These are phyloP conservation scores for Tringa solitaria DNA, from an alignment of 2,113 vertebrate genomes.

Conservation along the genomic window DNA sequence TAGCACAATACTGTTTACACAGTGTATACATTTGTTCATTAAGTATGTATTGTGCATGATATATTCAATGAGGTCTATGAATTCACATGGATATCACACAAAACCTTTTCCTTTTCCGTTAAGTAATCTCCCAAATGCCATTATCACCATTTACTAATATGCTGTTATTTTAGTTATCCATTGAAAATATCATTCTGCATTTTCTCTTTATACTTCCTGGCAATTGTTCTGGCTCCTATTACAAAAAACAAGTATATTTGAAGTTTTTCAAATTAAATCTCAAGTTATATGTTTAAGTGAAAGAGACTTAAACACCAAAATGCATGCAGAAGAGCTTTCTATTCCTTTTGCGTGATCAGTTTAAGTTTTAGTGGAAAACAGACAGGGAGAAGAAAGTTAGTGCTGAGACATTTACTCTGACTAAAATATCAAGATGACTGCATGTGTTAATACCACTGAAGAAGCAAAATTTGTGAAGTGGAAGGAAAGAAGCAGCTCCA, in stretches of 20 bases:
- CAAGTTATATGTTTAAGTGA: background rate
- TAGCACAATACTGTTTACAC: background rate
- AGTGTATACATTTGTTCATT: background rate
- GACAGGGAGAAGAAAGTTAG: conserved; percentile 3
- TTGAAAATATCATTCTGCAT: background rate
- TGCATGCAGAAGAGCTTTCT: background rate
- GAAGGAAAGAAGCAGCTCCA: conserved; percentile 5
- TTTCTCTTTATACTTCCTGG: background rate
- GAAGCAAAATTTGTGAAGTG: background rate
- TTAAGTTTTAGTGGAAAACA: background rate
- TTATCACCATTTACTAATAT: background rate
- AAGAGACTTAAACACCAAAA: background rate
- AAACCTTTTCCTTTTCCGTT: background rate
- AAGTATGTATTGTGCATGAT: background rate
- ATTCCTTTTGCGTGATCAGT: background rate
- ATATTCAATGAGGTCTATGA: rapidly evolving
- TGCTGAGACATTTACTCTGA: background rate
- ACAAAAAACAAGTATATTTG: background rate
- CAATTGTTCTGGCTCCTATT: background rate
- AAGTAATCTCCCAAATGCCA: background rate
- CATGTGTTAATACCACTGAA: background rate
- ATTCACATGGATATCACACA: background rate
- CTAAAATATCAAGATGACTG: background rate
- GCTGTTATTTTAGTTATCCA: background rate
- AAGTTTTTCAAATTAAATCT: background rate